phyloP scores from a whole-genome alignment of 2,888 invertebrate genomes.

The Caenorhabditis sp. region DNA sequence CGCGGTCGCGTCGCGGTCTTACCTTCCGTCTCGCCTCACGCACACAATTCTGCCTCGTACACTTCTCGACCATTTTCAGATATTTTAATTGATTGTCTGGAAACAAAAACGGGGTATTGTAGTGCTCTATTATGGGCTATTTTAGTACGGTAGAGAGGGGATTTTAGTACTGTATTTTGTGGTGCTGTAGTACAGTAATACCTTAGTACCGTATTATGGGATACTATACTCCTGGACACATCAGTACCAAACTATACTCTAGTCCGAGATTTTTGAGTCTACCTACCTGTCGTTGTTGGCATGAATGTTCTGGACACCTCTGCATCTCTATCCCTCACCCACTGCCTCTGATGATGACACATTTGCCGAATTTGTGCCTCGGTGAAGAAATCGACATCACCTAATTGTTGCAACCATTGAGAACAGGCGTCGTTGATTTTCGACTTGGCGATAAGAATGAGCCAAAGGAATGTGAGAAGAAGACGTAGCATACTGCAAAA shows the following conservation, averaged over 20 bases:
- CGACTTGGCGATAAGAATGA: constrained; percentile 29
- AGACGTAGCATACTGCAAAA: constrained; percentile 17
- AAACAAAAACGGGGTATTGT: too few relatives aligned
- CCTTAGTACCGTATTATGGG: too few relatives aligned
- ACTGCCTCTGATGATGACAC: constrained; percentile 61
- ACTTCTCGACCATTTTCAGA: constrained; percentile 51
- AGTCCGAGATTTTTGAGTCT: too few relatives aligned
- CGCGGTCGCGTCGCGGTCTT: too few relatives aligned
- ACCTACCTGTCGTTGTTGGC: constrained; percentile 25
- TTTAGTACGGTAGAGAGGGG: too few relatives aligned
- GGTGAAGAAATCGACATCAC: constrained; percentile 33
- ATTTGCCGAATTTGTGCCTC: constrained; percentile 45
- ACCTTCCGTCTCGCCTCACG: constrained; percentile 48
- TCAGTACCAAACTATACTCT: too few relatives aligned
- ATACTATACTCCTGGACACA: too few relatives aligned
- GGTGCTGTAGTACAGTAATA: too few relatives aligned
- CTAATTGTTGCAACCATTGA: constrained; percentile 28
- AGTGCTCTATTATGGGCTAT: too few relatives aligned
- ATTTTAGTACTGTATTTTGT: too few relatives aligned
- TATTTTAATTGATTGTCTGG: constrained; percentile 53
- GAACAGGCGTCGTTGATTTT: constrained; percentile 30
- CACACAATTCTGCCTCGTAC: constrained; percentile 55
- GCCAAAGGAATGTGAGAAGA: constrained; percentile 38
- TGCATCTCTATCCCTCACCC: constrained; percentile 57
- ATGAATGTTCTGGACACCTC: constrained; percentile 26